A percentile compares a stretch with the other conserved stretches of the same genome.
Conservation (phyloP, 2,797 vertebrate species). For the Psittacula derbiana region DNA sequence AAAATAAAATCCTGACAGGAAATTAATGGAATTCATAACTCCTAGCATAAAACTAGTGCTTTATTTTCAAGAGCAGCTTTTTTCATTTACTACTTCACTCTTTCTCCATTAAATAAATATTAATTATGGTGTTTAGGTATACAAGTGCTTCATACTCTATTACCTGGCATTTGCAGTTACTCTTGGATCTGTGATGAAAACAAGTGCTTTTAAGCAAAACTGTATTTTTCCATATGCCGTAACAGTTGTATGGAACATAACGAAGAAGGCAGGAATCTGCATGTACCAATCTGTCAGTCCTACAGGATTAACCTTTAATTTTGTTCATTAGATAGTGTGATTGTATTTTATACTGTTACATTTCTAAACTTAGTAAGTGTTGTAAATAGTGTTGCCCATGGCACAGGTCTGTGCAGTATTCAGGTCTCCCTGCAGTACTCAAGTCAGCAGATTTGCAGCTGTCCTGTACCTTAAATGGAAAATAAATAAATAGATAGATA, state of each 20-base stretch:
- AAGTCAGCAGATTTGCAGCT: constrained; percentile 2
- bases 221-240: neutral
- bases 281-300: neutral
- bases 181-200: neutral
- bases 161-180: neutral
- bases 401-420: neutral
- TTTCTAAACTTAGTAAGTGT: neutral
- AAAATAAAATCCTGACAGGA: neutral
- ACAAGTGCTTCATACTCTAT: neutral
- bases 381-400: neutral
- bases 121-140: neutral
- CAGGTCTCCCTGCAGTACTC: neutral
- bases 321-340: neutral
- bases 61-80: neutral
- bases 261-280: neutral
- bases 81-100: neutral
- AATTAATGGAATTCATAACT: neutral
- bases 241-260: neutral
- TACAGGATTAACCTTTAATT: constrained; percentile 2
- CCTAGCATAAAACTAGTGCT: neutral
- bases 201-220: neutral
- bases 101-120: constrained; percentile 2
- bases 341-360: neutral
- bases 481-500: neutral
- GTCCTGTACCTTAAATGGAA: neutral